Percentiles rank a stretch among this genome's conserved stretches.
These are phyloP conservation scores for Gila orcuttii DNA, from an alignment of 2,113 vertebrate species.

Conservation along the genomic window DNA sequence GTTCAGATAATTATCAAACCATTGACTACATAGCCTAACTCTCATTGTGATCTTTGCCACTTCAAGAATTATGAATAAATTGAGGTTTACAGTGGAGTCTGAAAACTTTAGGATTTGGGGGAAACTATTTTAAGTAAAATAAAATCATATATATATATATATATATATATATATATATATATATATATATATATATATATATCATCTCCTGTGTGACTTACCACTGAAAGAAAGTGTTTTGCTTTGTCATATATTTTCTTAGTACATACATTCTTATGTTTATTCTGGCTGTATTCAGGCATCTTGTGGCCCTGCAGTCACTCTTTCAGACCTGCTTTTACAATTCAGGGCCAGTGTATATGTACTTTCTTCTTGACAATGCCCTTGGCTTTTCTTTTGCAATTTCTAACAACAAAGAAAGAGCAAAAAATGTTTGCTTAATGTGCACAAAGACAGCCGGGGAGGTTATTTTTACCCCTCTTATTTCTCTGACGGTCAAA, in stretches of 20 bases:
- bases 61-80: no score
- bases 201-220: no score
- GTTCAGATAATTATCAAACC: not conserved
- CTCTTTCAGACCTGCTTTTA: not conserved
- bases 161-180: no score
- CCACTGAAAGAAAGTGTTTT: not conserved
- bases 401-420: constrained; percentile 27
- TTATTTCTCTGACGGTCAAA: constrained; percentile 36
- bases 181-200: no score
- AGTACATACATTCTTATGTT: not conserved
- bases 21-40: not conserved
- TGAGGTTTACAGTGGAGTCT: no score
- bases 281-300: not conserved
- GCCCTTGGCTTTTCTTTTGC: constrained; percentile 23
- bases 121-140: not conserved
- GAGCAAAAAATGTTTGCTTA: not conserved
- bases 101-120: not conserved
- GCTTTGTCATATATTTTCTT: no score
- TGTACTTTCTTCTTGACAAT: constrained; percentile 20
- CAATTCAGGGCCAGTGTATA: not conserved
- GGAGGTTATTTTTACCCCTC: constrained; percentile 26
- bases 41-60: not conserved
- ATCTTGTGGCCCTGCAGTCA: not conserved
- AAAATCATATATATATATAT: no score
- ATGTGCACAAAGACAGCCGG: not conserved